phyloP scores from a whole-genome alignment of 2,113 vertebrate species.

The Myotis yumanensis region DNA sequence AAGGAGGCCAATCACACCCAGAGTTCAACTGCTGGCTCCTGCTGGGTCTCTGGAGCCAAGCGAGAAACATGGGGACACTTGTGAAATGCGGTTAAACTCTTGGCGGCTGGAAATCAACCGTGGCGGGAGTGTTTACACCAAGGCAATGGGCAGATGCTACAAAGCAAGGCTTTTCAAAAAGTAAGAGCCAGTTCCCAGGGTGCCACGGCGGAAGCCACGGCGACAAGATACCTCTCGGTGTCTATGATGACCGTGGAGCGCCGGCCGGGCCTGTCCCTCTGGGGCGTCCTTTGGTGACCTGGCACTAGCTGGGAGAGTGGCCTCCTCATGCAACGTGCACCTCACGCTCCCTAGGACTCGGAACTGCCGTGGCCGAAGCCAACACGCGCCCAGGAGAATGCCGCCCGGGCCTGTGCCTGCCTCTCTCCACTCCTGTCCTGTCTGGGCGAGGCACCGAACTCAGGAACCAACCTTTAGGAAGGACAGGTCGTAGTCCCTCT shows the following conservation, averaged over 20 bases:
- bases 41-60: background rate
- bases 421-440: background rate
- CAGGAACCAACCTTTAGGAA: slow-evolving; percentile 90
- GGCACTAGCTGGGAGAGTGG: background rate
- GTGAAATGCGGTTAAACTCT: background rate
- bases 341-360: background rate
- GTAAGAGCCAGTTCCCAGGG: background rate
- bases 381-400: too few species aligned
- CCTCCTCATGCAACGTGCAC: background rate
- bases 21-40: background rate
- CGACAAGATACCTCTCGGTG: too few species aligned
- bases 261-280: background rate
- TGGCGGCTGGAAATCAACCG: background rate
- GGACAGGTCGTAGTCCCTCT: slow-evolving; percentile 89
- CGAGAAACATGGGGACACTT: background rate
- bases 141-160: background rate
- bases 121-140: background rate
- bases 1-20: background rate
- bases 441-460: background rate
- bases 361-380: background rate
- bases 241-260: rapidly evolving
- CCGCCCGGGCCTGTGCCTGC: background rate
- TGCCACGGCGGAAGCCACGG: too few species aligned
- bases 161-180: background rate
- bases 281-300: background rate